phyloP scores from a whole-genome alignment of 2,113 vertebrate species.

The rat (Rattus norvegicus) region DNA sequence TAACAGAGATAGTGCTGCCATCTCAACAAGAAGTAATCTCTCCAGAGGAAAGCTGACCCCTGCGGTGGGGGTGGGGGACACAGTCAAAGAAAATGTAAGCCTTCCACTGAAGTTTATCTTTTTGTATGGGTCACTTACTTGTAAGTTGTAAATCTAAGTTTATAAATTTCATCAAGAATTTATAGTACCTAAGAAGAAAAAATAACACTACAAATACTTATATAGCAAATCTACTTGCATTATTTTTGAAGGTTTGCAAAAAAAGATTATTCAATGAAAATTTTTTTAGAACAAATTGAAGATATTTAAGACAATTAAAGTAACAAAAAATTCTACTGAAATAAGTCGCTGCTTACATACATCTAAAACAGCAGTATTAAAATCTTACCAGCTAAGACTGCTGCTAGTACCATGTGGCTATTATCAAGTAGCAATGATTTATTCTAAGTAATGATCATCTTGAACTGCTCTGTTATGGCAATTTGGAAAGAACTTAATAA shows the following conservation, averaged over 20 bases:
- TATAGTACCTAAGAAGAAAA: constrained; percentile 27
- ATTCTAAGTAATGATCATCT: constrained; percentile 81
- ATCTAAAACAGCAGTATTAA: constrained; percentile 85
- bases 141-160: constrained; percentile 41
- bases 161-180: constrained; percentile 21
- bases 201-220: constrained; percentile 7
- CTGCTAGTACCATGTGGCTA: constrained; percentile 86
- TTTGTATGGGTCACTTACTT: constrained; percentile 45
- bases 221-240: constrained; percentile 10
- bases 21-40: constrained; percentile 76
- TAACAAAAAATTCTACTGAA: constrained; percentile 60
- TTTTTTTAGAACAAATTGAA: constrained; percentile 84
- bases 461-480: constrained; percentile 77
- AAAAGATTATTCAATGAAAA: constrained; percentile 83
- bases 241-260: constrained; percentile 80
- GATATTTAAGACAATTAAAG: constrained; percentile 80
- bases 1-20: constrained; percentile 80
- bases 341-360: constrained; percentile 83
- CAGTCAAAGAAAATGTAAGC: constrained; percentile 68
- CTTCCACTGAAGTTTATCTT: constrained; percentile 63
- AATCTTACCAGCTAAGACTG: constrained; percentile 81
- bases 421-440: constrained; percentile 89
- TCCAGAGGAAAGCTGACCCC: constrained; percentile 74
- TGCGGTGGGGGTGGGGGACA: neutral
- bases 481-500: constrained; percentile 83